Evolutionary conservation across 1,140 invertebrate genomes (phyloP), one percentile per base, ranked within the genome.

Genomic region (Pomacea maculata): DNA sequence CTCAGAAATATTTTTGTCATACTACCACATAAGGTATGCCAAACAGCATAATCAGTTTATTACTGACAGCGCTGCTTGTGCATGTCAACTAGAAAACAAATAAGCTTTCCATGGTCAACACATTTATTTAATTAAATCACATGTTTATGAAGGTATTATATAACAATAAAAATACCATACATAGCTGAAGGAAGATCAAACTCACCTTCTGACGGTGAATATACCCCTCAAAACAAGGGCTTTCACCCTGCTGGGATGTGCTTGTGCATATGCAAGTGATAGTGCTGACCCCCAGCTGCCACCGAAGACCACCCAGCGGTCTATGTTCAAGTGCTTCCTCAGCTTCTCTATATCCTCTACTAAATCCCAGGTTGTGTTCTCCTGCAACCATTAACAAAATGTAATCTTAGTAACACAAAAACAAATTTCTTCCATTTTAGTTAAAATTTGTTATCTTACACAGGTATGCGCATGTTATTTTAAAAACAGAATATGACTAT

Each of bases 221-320:
- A 92, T 91, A 68, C 90, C 90, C 65, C 90, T 84, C 10, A 92
- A 82, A 21, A 92, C 82, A 67, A 92, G 78, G 25, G 88, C 89
- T 67, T 89, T 88, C 0, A 91, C 90, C 74, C 85, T 86, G 67
- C 88, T 85, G 57, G 89, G 89, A 77, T 92, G 88, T 12, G 85
- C 87, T 80, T 91, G 80, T 57, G 90, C 85, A 83, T 92, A 92
- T 0, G 87, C 85, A 68, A 92, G 78, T 14, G 89, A 83, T 25
- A 92, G 83, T 1, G 89, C 89, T 34, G 91, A 90, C 0, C 91
- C 91, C 91, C 91, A 92, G 72, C 88, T 90, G 0, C 90, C 91
- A 11, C 90, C 91, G 83, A 91, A 91, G 14, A 92, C 88, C 21
- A 91, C 84, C 91, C 91, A 92, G 45, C 87, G 84, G 0, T 91